Evolutionary conservation across 2,113 vertebrate genomes (phyloP), one percentile per base, ranked within the genome.

Genomic region (Guaruba guarouba): DNA sequence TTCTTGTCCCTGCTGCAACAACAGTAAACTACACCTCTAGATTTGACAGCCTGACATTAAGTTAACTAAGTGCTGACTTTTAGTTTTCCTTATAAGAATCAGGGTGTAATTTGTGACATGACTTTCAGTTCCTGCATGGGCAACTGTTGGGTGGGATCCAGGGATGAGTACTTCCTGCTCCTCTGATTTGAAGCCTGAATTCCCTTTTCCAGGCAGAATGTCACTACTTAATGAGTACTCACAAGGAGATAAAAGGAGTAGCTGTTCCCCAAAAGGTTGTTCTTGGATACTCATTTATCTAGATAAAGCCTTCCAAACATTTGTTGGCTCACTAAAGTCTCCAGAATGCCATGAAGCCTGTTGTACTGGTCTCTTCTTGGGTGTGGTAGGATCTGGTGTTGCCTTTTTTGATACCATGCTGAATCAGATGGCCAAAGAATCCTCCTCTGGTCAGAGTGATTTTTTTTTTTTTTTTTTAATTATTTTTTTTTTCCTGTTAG

Each of bases 31-130:
- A 43, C 63, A 62, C 11, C 46, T 82, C 44, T 76, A 0, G 5
- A 4, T 74, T 54, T 71, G 63, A 8, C 78, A 96, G 44, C 88
- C 95, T 88, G 44, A 28, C 61, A 74, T 83, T 93, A 96, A 86
- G 22, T 52, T 91, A 93, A 69, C 67, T 57, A 69, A 51, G 44
- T 79, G 62, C 35, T 49, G 63, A 48, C 71, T 41, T 93, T 54
- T 2, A 73, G n/a, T 54, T 83, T 51, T 71, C 25, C 70, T 76
- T 55, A 2, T 12, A 6, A 70, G 46, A 86, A 67, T 35, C 71
- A 78, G 86, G 75, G 15, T 93, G 61, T 94, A 52, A 92, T 94
- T 95, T 94, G 61, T 51, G 61, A 80, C 54, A 68, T 95, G 88
- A 90, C 51, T 94, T 82, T 90, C 37, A n/a, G 44, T 44, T 43